phyloP scores from a whole-genome alignment of 1,140 invertebrate genomes.

The Procambarus clarkii region DNA sequence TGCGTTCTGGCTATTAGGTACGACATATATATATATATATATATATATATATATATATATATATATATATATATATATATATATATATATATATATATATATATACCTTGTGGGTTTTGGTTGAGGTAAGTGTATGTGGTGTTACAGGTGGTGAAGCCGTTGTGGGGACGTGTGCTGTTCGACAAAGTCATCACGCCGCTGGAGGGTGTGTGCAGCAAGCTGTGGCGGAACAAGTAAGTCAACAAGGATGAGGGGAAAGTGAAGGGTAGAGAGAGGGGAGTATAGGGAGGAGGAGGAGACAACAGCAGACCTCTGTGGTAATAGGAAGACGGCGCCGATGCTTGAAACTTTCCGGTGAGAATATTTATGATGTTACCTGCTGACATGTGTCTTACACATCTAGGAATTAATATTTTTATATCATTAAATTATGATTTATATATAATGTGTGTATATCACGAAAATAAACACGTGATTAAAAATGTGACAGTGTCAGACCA shows the following conservation, averaged over 20 bases:
- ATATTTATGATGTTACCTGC: not conserved
- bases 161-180: conserved; percentile 13
- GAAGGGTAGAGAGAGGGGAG: not conserved
- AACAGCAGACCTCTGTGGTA: not conserved
- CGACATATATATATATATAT: too few species aligned
- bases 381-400: not conserved
- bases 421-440: not conserved
- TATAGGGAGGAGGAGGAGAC: not conserved
- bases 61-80: too few species aligned
- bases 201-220: not conserved
- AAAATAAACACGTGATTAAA: too few species aligned
- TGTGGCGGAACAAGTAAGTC: conserved; percentile 33
- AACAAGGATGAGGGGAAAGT: not conserved
- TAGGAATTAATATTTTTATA: not conserved
- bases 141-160: conserved; percentile 32
- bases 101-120: not conserved
- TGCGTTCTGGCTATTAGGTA: too few species aligned
- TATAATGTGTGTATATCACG: not conserved
- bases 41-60: too few species aligned
- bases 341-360: not conserved
- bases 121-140: too few species aligned
- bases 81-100: not conserved
- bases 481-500: too few species aligned
- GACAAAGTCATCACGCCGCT: not conserved
- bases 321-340: not conserved